Conservation (phyloP, 2,113 vertebrate species). For the Myotis brandtii region DNA sequence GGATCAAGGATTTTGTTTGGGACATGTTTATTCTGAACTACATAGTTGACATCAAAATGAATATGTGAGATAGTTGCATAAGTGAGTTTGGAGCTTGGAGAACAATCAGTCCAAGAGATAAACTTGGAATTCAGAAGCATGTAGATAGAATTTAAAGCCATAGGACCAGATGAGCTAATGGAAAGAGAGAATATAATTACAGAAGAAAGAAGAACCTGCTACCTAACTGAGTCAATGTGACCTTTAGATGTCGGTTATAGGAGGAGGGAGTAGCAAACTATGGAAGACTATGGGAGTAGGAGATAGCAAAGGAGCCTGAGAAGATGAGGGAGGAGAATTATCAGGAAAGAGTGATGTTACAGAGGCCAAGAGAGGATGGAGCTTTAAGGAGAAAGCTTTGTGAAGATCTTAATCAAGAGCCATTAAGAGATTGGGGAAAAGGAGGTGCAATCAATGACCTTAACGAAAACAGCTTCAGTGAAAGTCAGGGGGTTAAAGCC, state of each 20-base stretch:
- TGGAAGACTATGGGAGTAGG: background rate
- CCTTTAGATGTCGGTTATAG: background rate
- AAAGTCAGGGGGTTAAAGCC: background rate
- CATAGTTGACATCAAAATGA: background rate
- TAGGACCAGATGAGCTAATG: background rate
- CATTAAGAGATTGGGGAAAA: background rate
- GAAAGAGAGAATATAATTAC: background rate
- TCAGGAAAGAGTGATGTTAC: background rate
- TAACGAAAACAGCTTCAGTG: background rate
- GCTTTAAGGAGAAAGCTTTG: background rate
- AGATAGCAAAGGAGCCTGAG: background rate
- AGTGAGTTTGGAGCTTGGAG: background rate
- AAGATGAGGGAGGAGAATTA: background rate
- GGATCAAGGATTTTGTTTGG: background rate
- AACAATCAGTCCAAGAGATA: background rate
- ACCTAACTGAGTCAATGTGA: background rate
- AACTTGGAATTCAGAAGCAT: background rate
- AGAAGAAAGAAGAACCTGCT: background rate
- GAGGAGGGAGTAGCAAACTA: background rate
- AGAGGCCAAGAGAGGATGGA: background rate
- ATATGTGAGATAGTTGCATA: background rate
- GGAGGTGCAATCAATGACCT: background rate
- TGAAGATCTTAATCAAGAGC: background rate
- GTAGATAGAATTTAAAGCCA: background rate
- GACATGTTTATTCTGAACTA: slow-evolving; percentile 38